A percentile compares a stretch with the other conserved stretches of the same genome.
These are phyloP conservation scores for Parapsyche elsis DNA, from an alignment of 1,140 invertebrate species.

Conservation along the genomic window DNA sequence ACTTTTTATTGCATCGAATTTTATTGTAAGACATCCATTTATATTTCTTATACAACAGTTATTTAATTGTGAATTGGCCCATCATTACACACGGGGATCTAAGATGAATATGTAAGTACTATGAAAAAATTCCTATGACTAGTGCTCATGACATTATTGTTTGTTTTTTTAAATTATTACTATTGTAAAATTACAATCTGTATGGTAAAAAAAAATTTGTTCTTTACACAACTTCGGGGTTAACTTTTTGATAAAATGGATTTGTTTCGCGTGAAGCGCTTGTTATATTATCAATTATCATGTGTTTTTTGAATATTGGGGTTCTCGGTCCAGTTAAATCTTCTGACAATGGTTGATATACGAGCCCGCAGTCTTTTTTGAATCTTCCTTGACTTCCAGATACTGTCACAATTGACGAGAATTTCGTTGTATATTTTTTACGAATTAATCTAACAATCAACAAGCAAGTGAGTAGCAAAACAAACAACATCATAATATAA, in stretches of 20 bases:
- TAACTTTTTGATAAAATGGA: conserved; percentile 74
- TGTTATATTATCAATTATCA: conserved; percentile 66
- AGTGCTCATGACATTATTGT: conserved; percentile 27
- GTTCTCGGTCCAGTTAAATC: conserved; percentile 69
- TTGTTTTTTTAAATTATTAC: not conserved
- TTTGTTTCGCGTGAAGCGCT: conserved; percentile 68
- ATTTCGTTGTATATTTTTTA: not conserved
- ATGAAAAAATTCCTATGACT: conserved; percentile 11
- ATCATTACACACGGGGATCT: too few relatives aligned
- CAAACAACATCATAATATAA: conserved; percentile 57
- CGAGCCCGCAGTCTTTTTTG: conserved; percentile 67
- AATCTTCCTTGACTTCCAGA: conserved; percentile 57
- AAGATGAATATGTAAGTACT: not conserved
- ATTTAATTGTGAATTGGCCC: too few relatives aligned
- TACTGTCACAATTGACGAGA: not conserved
- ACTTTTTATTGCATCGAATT: too few relatives aligned
- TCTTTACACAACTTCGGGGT: conserved; percentile 70
- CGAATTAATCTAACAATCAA: conserved; percentile 1
- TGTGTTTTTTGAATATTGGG: conserved; percentile 70
- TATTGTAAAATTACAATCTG: not conserved
- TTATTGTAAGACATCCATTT: too few relatives aligned
- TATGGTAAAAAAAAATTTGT: not conserved
- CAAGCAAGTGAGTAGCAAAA: not conserved
- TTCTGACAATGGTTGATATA: conserved; percentile 71
- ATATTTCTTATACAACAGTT: too few relatives aligned